Conservation (phyloP, 2,113 vertebrate species). For the Orientallactaga bullata region DNA sequence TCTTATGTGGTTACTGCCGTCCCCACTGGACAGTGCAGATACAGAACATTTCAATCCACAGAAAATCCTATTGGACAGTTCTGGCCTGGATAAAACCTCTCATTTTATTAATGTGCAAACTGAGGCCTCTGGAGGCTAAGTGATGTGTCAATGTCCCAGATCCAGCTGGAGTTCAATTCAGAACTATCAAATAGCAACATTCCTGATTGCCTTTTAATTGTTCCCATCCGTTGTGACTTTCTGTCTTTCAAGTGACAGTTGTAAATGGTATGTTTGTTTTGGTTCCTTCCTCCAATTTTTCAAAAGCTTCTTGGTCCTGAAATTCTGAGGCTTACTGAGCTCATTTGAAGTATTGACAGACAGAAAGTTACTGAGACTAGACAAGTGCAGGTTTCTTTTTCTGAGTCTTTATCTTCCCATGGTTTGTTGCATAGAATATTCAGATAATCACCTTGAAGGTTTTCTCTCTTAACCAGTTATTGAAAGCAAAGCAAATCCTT, state of each 20-base stretch:
- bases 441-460: not conserved
- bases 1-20: not conserved
- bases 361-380: not conserved
- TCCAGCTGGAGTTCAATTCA: not conserved
- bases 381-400: not conserved
- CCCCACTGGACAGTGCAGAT: not conserved
- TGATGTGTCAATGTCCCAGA: not conserved
- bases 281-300: not conserved
- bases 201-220: constrained; percentile 11
- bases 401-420: not conserved
- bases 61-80: not conserved
- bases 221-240: not conserved
- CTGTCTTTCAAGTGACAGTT: not conserved
- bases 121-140: not conserved
- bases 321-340: not conserved
- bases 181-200: not conserved
- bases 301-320: constrained; percentile 21
- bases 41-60: not conserved
- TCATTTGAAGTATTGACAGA: constrained; percentile 1
- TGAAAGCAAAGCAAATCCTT: not conserved
- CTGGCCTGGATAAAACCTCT: not conserved
- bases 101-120: not conserved
- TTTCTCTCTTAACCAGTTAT: not conserved
- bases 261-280: constrained; percentile 21
- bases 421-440: not conserved